These are phyloP conservation scores for Antheraea pernyi DNA, from an alignment of 1,140 invertebrate genomes.

Conservation along the genomic window DNA sequence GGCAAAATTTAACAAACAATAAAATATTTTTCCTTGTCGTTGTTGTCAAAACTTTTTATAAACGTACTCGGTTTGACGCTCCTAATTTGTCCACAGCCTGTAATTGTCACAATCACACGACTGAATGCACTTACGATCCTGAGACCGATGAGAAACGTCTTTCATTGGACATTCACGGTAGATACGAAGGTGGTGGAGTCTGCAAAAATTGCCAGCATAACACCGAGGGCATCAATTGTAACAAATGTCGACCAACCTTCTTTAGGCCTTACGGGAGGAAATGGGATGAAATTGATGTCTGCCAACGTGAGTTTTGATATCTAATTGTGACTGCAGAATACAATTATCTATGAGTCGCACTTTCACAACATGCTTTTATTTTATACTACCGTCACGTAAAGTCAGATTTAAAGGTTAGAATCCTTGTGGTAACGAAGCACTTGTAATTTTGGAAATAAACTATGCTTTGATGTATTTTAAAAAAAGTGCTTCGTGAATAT, in stretches of 20 bases:
- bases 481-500: too few relatives aligned
- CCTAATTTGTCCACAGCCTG: slow-evolving; percentile 84
- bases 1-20: too few relatives aligned
- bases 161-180: slow-evolving; percentile 95
- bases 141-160: slow-evolving; percentile 87
- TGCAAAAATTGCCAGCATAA: slow-evolving; percentile 95
- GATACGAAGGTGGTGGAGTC: slow-evolving; percentile 95
- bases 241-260: slow-evolving; percentile 93
- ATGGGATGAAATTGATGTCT: slow-evolving; percentile 94
- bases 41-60: background rate
- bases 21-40: background rate
- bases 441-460: too few relatives aligned
- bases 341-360: too few relatives aligned
- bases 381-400: too few relatives aligned
- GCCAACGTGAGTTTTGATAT: slow-evolving; percentile 82
- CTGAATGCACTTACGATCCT: slow-evolving; percentile 93
- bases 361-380: too few relatives aligned
- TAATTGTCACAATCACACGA: slow-evolving; percentile 97
- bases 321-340: too few relatives aligned
- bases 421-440: too few relatives aligned
- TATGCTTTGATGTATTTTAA: too few relatives aligned
- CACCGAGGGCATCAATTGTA: slow-evolving; percentile 98
- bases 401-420: too few relatives aligned
- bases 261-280: slow-evolving; percentile 90
- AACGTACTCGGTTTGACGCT: background rate